Evolutionary conservation across 2,113 vertebrate genomes (phyloP).

Genomic region (Pituophis catenifer): DNA sequence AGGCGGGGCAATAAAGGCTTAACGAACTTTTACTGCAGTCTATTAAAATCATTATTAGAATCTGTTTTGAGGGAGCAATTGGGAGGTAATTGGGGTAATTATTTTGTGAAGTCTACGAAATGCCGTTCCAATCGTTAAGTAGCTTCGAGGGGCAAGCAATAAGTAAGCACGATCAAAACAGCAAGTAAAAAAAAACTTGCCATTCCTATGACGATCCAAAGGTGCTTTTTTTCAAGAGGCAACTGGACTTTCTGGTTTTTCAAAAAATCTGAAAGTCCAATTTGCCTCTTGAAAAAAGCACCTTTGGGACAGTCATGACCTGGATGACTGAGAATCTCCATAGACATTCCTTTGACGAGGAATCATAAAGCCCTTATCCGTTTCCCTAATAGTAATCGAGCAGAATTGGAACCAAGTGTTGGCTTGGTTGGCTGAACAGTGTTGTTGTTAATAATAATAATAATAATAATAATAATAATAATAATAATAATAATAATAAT

Average conservation of each 20-base stretch:
- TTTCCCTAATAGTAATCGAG: not conserved
- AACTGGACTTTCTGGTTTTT: too few relatives aligned
- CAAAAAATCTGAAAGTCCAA: too few relatives aligned
- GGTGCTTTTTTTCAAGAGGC: too few relatives aligned
- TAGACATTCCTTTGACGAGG: not conserved
- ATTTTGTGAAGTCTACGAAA: not conserved
- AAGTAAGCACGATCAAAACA: not conserved
- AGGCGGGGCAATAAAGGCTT: not conserved
- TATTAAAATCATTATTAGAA: not conserved
- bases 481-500: too few relatives aligned
- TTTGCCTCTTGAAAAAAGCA: too few relatives aligned
- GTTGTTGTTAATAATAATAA: too few relatives aligned
- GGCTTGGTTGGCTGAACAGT: not conserved
- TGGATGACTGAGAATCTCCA: too few relatives aligned
- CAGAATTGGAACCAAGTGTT: not conserved
- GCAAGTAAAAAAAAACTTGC: not conserved
- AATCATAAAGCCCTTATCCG: not conserved
- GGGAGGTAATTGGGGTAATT: not conserved
- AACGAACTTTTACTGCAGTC: not conserved
- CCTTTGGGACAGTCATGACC: too few relatives aligned
- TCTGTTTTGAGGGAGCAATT: not conserved
- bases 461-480: too few relatives aligned
- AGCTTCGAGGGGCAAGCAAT: not conserved
- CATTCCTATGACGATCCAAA: not conserved
- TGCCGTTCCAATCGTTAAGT: not conserved